Evolutionary conservation across 1,140 invertebrate species (phyloP), one percentile per base, ranked within the genome.

Genomic region (Ceratitis capitata): DNA sequence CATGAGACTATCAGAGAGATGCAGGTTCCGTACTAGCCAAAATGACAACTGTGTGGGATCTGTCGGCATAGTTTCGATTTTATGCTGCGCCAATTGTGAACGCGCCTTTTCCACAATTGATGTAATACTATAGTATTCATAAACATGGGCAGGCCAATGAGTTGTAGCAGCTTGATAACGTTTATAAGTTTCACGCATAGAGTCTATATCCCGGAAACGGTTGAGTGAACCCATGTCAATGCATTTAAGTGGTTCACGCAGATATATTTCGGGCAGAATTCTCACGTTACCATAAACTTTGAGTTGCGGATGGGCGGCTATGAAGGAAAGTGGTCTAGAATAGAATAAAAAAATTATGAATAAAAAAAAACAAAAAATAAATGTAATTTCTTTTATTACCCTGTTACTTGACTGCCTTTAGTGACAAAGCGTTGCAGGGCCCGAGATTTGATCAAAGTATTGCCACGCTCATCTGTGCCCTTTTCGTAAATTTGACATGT

Each of bases 41-140:
- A 94, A 96, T 0, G 95, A 96, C 84, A 96, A 91, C 85, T 95
- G 94, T 32, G 93, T 92, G 10, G 95, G 94, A 92, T 96, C 94
- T 64, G 91, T 91, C 5, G 95, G 95, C 89, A 95, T 91, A 86
- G 89, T 92, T 91, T 92, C 89, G 23, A 92, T 90, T 51, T 91
- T 92, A n/a, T 92, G 89, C 16, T 89, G 85, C 51, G 89, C 89
- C 14, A 92, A 86, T 83, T 87, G 89, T 51, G 88, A 88, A 45
- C 90, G 89, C 10, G 89, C 89, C 23, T 88, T 92, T 85, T 92
- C 89, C 0, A 93, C 91, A n/a, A 95, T 90, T 82, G 91, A 89
- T n/a, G 93, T 91, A 12, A 93, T 91, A 88, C 95, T 94, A 87
- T 95, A 96, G 86, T 95, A 93, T 85, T 93, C 93, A 89, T 95